Evolutionary conservation across 2,888 invertebrate genomes (phyloP), one percentile per base, ranked within the genome.

Genomic region (Phania funesta): DNA sequence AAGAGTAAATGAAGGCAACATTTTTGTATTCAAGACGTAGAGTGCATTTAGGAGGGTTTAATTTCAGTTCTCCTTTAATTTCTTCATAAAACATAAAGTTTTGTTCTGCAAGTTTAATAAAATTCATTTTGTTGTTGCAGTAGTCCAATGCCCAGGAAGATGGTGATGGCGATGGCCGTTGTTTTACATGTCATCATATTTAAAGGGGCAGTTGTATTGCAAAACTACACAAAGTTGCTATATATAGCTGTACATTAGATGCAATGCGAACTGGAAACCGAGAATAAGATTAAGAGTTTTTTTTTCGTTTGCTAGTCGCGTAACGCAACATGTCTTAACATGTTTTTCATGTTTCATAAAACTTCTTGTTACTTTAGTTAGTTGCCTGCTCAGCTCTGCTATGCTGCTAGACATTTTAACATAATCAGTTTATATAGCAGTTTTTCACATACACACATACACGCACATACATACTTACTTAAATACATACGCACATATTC

Each of bases 241-340:
- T 16, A 2, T 52, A 8, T 70, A 29, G 41, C 41, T 20, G n/a
- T 50, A 60, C 54, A 44, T 73, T 52, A 22, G n/a, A n/a, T n/a
- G n/a, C 38, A 67, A 58, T 65, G 56, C 48, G n/a, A 67, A 26
- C 32, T 54, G 44, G 9, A 74, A 44, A 44, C 64, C 7, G 2
- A 58, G 32, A 46, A 52, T 16, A 71, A 18, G 29, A 48, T 48
- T 65, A 58, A 44, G 65, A 71, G 48, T 78, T 71, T 64, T 64
- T 3, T 41, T n/a, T n/a, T 41, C 46, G 18, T 22, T 50, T 50
- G 58, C 18, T 58, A 16, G 50, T 41, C 48, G 75, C 56, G 77
- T 70, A 78, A 56, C 64, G 64, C 64, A 78, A 77, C 62, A 77
- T 77, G 77, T 52, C 70, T 78, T 71, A 78, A 78, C 56, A 78